Conservation (phyloP, 2,797 vertebrate species). For the Mormyrops boulengeri region DNA sequence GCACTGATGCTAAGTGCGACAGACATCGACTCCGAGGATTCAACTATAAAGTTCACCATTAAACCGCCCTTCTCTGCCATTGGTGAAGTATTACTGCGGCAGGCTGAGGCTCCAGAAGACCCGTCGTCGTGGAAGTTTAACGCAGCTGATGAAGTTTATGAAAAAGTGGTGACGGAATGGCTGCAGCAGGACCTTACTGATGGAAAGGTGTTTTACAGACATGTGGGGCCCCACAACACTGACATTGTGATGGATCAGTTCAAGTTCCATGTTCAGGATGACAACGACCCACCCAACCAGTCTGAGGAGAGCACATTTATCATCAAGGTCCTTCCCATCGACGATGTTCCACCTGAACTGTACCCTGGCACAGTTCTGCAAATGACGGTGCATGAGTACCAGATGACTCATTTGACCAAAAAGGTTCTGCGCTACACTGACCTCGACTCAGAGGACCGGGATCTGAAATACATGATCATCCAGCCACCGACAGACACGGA, state of each 20-base stretch:
- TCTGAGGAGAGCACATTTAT: slow-evolving; percentile 72
- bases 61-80: slow-evolving; percentile 60
- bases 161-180: slow-evolving; percentile 83
- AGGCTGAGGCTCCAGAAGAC: slow-evolving; percentile 72
- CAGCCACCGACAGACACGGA: slow-evolving; percentile 78
- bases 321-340: slow-evolving; percentile 75
- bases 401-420: slow-evolving; percentile 75
- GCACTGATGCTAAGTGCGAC: slow-evolving; percentile 77
- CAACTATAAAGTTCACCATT: slow-evolving; percentile 74
- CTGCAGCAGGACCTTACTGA: slow-evolving; percentile 80
- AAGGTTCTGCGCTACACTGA: slow-evolving; percentile 84
- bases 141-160: slow-evolving; percentile 66
- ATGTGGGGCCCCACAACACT: slow-evolving; percentile 76
- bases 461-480: slow-evolving; percentile 78
- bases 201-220: slow-evolving; percentile 80
- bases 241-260: slow-evolving; percentile 74
- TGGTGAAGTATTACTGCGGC: slow-evolving; percentile 75
- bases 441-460: slow-evolving; percentile 83
- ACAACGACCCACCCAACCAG: slow-evolving; percentile 86
- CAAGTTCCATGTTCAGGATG: slow-evolving; percentile 82
- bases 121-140: slow-evolving; percentile 76
- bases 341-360: slow-evolving; percentile 78
- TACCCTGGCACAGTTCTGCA: slow-evolving; percentile 74
- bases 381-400: slow-evolving; percentile 82
- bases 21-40: slow-evolving; percentile 89